Percentiles rank a stretch among this genome's conserved stretches.
Conservation (phyloP, 2,113 vertebrate genomes). For the Oncorhynchus gorbuscha region DNA sequence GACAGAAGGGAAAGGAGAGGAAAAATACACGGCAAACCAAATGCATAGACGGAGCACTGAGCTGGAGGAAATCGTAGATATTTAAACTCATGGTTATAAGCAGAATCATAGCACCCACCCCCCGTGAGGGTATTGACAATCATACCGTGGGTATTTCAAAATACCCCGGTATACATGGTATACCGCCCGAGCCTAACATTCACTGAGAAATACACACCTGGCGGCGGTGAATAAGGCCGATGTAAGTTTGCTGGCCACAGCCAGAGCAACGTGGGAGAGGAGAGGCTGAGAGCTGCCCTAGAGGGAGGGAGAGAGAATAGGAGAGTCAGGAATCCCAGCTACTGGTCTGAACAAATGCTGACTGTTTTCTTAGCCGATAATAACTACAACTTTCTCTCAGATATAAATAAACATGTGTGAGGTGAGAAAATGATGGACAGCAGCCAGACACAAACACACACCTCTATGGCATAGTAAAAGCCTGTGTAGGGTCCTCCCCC, state of each 20-base stretch:
- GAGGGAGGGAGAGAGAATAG: conserved; percentile 7
- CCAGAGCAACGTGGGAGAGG: conserved; percentile 94
- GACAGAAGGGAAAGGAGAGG: not conserved
- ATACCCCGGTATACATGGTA: not conserved
- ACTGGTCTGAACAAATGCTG: not conserved
- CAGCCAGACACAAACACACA: conserved; percentile 48
- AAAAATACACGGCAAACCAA: not conserved
- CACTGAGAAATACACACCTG: conserved; percentile 72
- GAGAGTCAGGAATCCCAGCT: not conserved
- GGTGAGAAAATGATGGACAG: not conserved
- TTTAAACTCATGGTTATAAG: no score
- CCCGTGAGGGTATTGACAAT: no score
- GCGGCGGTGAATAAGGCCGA: conserved; percentile 95
- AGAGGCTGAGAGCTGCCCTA: conserved; percentile 94
- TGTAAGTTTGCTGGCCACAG: conserved; percentile 97
- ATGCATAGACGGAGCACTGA: no score
- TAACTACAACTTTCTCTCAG: not conserved
- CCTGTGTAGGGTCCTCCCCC: conserved; percentile 91
- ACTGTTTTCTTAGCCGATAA: not conserved
- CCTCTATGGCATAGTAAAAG: conserved; percentile 97
- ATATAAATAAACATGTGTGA: not conserved
- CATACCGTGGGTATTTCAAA: no score
- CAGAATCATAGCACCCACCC: no score
- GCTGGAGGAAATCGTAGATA: no score
- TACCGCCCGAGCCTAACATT: not conserved